Conservation (phyloP, 2,113 vertebrate species). For the Pteruthius melanotis region DNA sequence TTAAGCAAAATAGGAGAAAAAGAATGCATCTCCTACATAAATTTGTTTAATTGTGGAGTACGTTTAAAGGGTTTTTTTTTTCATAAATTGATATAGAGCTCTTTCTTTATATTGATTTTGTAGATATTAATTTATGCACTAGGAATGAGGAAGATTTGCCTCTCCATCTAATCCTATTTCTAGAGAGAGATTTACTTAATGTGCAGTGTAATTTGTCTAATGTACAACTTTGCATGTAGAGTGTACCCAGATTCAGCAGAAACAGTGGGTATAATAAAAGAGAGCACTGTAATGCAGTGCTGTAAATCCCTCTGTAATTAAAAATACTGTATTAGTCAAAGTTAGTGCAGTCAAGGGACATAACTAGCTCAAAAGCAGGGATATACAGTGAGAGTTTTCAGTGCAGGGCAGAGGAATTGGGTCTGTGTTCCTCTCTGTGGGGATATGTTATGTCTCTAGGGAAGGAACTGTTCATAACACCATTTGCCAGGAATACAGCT, state of each 20-base stretch:
- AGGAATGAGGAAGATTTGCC: slow-evolving; percentile 36
- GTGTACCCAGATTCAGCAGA: slow-evolving; percentile 13
- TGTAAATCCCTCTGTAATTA: slow-evolving; percentile 52
- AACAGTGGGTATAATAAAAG: slow-evolving; percentile 2
- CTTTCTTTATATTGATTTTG: slow-evolving; percentile 34
- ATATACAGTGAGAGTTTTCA: not conserved
- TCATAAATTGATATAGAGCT: not conserved
- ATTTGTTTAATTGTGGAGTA: not conserved
- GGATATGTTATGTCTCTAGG: not conserved
- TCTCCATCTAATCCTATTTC: slow-evolving; percentile 57
- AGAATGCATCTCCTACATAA: not conserved
- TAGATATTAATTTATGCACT: slow-evolving; percentile 38
- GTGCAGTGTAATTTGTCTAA: slow-evolving; percentile 61
- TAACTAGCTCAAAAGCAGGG: not conserved
- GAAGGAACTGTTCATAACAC: not conserved
- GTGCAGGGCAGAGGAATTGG: not conserved
- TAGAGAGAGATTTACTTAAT: slow-evolving; percentile 51
- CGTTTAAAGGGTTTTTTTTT: not conserved
- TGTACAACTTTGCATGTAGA: slow-evolving; percentile 39
- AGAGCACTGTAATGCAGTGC: not conserved
- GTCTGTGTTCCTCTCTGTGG: not conserved
- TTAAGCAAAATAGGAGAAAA: slow-evolving; percentile 23
- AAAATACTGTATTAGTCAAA: slow-evolving; percentile 37
- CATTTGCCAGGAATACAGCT: not conserved
- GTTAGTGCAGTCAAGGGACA: not conserved